These are phyloP conservation scores for Phenganax marumi DNA, from an alignment of 92 coral and sea anemone species.

Conservation along the genomic window DNA sequence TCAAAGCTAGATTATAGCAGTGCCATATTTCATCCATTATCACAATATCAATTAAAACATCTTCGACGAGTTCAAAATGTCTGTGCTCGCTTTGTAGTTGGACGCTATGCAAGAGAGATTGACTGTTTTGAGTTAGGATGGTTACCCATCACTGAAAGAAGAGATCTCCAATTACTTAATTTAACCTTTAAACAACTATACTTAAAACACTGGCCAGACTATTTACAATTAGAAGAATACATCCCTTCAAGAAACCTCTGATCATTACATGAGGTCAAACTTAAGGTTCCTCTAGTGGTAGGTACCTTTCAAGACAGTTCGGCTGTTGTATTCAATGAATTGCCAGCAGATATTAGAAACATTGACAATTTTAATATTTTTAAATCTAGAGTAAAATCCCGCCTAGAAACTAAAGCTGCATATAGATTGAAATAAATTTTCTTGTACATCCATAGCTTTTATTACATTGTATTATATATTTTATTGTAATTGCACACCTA, in stretches of 20 bases:
- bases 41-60: constrained; percentile 10
- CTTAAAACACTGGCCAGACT: constrained; percentile 30
- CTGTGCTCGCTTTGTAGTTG: constrained; percentile 38
- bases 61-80: constrained; percentile 37
- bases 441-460: too few relatives aligned
- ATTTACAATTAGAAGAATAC: constrained; percentile 22
- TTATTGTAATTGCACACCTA: too few relatives aligned
- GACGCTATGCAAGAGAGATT: neutral
- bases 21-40: constrained; percentile 33
- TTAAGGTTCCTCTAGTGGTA: constrained; percentile 16
- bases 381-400: too few relatives aligned
- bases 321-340: constrained; percentile 25
- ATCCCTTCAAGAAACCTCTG: constrained; percentile 32
- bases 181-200: constrained; percentile 6
- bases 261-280: neutral
- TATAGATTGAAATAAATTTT: too few relatives aligned
- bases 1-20: constrained; percentile 41
- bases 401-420: too few relatives aligned
- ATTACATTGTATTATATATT: too few relatives aligned
- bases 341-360: constrained; percentile 32
- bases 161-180: constrained; percentile 31
- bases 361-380: too few relatives aligned
- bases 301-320: constrained; percentile 37
- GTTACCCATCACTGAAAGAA: constrained; percentile 49
- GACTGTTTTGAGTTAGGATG: constrained; percentile 31